phyloP scores from a whole-genome alignment of 2,888 invertebrate species.

The Eupithecia centaureata region DNA sequence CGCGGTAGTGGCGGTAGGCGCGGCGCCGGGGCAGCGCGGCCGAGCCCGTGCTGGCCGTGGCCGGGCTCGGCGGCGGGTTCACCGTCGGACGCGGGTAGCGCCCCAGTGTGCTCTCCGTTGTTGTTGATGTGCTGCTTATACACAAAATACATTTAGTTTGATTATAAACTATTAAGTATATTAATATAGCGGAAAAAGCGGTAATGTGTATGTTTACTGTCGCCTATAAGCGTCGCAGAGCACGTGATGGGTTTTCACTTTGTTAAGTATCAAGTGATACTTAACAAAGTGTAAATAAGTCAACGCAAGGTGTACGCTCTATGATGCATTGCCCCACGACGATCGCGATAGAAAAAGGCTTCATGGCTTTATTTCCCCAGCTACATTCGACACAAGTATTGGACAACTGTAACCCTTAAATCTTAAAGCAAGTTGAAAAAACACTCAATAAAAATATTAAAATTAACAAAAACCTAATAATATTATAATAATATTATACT shows the following conservation, averaged over 20 bases:
- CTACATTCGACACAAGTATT: background rate
- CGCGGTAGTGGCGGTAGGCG: conserved; percentile 90
- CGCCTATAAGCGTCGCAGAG: too few species aligned
- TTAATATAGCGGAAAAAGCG: background rate
- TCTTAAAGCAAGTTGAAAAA: background rate
- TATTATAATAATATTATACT: too few species aligned
- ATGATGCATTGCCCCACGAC: too few species aligned
- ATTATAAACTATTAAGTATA: background rate
- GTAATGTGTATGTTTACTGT: background rate
- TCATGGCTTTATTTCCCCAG: too few species aligned
- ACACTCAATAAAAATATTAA: too few species aligned
- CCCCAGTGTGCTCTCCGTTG: conserved; percentile 84
- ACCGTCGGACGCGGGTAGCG: conserved; percentile 93
- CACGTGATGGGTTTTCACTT: too few species aligned
- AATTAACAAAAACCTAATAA: too few species aligned
- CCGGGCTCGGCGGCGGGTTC: conserved; percentile 96
- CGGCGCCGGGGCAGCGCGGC: conserved; percentile 87
- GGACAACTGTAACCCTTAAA: background rate
- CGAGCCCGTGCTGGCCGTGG: conserved; percentile 89
- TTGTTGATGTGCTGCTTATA: conserved; percentile 75
- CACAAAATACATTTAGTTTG: background rate
- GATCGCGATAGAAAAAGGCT: too few species aligned
- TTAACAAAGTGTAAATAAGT: too few species aligned
- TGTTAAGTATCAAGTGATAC: too few species aligned
- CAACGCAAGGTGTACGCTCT: too few species aligned